Percentiles rank a stretch among this genome's conserved stretches.
These are phyloP conservation scores for Gymnocephalus cernua DNA, from an alignment of 2,113 vertebrate species.

Conservation along the genomic window DNA sequence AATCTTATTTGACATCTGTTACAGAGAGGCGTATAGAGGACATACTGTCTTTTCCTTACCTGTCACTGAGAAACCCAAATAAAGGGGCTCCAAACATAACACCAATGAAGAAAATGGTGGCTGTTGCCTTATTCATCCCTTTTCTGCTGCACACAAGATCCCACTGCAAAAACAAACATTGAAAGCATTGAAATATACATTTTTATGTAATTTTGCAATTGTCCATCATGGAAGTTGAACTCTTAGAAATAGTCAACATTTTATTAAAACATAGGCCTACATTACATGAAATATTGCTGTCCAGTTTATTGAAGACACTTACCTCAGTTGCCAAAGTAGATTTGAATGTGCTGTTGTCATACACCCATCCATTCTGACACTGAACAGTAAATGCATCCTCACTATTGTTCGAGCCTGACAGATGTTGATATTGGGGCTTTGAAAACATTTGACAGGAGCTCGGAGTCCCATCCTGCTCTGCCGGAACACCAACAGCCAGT, in stretches of 20 bases:
- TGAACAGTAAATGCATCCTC: slow-evolving; percentile 59
- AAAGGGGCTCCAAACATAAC: slow-evolving; percentile 88
- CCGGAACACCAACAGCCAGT: slow-evolving; percentile 84
- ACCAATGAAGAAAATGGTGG: slow-evolving; percentile 90
- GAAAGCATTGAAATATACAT: not conserved
- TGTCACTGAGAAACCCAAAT: slow-evolving; percentile 90
- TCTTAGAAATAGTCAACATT: too few relatives aligned
- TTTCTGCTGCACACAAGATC: slow-evolving; percentile 91
- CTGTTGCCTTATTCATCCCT: slow-evolving; percentile 86
- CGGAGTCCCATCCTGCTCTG: slow-evolving; percentile 79
- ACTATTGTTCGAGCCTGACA: slow-evolving; percentile 79
- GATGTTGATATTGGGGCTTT: slow-evolving; percentile 81
- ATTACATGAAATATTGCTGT: not conserved
- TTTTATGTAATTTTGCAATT: not conserved
- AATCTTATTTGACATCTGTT: not conserved
- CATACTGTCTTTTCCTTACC: slow-evolving; percentile 72
- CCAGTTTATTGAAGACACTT: slow-evolving; percentile 32
- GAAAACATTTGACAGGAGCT: slow-evolving; percentile 89
- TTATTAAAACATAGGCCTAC: not conserved
- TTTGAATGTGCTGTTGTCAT: slow-evolving; percentile 87
- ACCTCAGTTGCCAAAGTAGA: slow-evolving; percentile 92
- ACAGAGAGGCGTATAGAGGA: not conserved
- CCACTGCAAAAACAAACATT: slow-evolving; percentile 84
- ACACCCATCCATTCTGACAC: slow-evolving; percentile 91
- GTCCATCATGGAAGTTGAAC: not conserved